Evolutionary conservation across 1,140 invertebrate species (phyloP).

Genomic region (Drosophila albomicans): DNA sequence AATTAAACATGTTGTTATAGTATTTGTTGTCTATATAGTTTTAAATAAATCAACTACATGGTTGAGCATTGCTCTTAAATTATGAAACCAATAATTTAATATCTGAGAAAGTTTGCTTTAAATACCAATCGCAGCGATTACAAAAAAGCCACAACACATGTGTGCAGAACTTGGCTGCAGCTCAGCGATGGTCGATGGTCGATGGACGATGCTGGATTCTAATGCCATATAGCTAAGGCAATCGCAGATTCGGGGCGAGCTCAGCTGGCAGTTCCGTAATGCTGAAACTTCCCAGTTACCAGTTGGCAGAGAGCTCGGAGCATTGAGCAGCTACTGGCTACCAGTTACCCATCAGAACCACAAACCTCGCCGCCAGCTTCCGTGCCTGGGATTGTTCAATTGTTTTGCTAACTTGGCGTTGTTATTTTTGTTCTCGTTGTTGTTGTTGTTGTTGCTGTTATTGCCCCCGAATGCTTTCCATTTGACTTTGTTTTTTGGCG

Average conservation of each 20-base stretch:
- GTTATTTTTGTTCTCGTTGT: slow-evolving; percentile 54
- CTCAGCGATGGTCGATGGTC: slow-evolving; percentile 26
- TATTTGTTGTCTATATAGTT: too few species aligned
- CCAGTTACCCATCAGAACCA: slow-evolving; percentile 17
- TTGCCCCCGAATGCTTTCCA: slow-evolving; percentile 72
- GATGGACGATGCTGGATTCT: slow-evolving; percentile 29
- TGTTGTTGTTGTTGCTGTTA: slow-evolving; percentile 48
- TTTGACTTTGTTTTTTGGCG: slow-evolving; percentile 82
- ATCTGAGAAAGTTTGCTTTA: slow-evolving; percentile 40
- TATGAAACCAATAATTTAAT: slow-evolving; percentile 42
- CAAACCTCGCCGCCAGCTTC: slow-evolving; percentile 67
- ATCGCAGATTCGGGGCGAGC: slow-evolving; percentile 1
- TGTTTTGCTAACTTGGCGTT: slow-evolving; percentile 79
- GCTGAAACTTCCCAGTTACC: not conserved
- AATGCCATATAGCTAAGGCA: slow-evolving; percentile 21
- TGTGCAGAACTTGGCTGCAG: slow-evolving; percentile 54
- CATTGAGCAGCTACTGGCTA: not conserved
- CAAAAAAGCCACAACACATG: slow-evolving; percentile 62
- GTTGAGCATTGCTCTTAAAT: not conserved
- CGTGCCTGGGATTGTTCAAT: slow-evolving; percentile 76
- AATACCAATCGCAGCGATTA: slow-evolving; percentile 43
- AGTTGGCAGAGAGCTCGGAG: not conserved
- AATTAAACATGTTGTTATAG: too few species aligned
- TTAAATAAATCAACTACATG: too few species aligned
- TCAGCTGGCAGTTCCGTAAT: slow-evolving; percentile 1